These are phyloP conservation scores for Martes martes DNA, from an alignment of 2,113 vertebrate genomes.

Conservation along the genomic window DNA sequence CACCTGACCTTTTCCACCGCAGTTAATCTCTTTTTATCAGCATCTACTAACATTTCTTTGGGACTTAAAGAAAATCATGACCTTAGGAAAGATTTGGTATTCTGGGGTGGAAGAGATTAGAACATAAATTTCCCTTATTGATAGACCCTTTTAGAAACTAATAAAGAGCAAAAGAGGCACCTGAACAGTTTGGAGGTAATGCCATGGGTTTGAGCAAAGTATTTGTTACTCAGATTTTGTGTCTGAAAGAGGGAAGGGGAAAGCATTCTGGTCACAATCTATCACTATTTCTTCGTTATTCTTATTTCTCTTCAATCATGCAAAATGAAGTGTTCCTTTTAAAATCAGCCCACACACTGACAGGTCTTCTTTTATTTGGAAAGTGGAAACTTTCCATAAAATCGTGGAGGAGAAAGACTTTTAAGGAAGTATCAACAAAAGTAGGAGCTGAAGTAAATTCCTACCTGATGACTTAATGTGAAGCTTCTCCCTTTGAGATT, in stretches of 20 bases:
- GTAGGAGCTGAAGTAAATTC: not conserved
- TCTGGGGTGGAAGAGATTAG: slow-evolving; percentile 41
- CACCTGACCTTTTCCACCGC: slow-evolving; percentile 14
- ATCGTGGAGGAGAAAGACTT: not conserved
- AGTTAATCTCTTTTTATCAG: slow-evolving; percentile 51
- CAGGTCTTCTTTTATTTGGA: slow-evolving; percentile 51
- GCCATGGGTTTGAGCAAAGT: not conserved
- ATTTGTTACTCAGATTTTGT: not conserved
- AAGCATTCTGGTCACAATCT: not conserved
- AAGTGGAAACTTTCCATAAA: slow-evolving; percentile 20
- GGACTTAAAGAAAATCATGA: slow-evolving; percentile 50
- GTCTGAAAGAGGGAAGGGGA: not conserved
- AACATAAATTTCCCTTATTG: slow-evolving; percentile 43
- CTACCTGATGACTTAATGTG: not conserved
- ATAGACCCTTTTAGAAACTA: slow-evolving; percentile 38
- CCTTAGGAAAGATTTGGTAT: slow-evolving; percentile 39
- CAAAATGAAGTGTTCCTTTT: slow-evolving; percentile 45
- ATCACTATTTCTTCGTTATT: slow-evolving; percentile 16
- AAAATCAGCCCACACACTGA: slow-evolving; percentile 23
- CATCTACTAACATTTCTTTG: slow-evolving; percentile 36
- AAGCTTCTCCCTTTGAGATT: slow-evolving; percentile 23
- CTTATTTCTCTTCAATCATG: slow-evolving; percentile 23
- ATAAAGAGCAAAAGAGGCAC: not conserved
- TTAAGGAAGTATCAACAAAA: slow-evolving; percentile 25
- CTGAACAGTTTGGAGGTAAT: not conserved